Conservation (phyloP, 2,113 vertebrate species). For the Myotis brandtii region DNA sequence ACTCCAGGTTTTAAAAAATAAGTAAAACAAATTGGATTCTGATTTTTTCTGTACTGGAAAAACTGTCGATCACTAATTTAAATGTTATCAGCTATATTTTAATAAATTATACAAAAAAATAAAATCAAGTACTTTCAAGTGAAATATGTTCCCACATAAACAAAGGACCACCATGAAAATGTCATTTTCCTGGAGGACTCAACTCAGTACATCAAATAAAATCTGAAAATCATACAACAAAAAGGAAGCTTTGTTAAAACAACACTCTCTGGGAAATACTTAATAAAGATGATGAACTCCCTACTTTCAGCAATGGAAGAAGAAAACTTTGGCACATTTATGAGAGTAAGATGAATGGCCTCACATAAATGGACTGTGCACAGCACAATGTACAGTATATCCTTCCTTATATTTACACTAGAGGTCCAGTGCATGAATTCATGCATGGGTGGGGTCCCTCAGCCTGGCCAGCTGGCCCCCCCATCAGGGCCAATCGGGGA, state of each 20-base stretch:
- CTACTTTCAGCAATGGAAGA: neutral
- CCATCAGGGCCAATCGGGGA: too few species aligned
- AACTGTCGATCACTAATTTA: constrained; percentile 23
- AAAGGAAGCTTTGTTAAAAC: constrained; percentile 35
- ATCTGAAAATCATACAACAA: constrained; percentile 58
- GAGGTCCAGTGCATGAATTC: too few species aligned
- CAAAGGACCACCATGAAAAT: constrained; percentile 44
- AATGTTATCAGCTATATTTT: constrained; percentile 47
- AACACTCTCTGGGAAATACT: constrained; percentile 33
- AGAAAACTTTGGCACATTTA: constrained; percentile 36
- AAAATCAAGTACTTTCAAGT: constrained; percentile 41
- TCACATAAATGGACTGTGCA: neutral
- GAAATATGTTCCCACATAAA: constrained; percentile 45
- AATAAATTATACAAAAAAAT: constrained; percentile 19
- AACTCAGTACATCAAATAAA: constrained; percentile 39
- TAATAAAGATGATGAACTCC: constrained; percentile 62
- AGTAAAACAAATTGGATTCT: constrained; percentile 6
- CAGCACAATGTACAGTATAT: neutral
- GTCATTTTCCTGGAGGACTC: constrained; percentile 56
- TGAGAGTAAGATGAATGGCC: neutral
- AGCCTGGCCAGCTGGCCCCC: too few species aligned
- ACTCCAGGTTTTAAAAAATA: constrained; percentile 1
- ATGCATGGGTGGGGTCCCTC: too few species aligned
- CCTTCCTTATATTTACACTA: neutral
- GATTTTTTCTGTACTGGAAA: constrained; percentile 29